phyloP scores from a whole-genome alignment of 1,140 invertebrate species.

The Oreohelix idahoensis region DNA sequence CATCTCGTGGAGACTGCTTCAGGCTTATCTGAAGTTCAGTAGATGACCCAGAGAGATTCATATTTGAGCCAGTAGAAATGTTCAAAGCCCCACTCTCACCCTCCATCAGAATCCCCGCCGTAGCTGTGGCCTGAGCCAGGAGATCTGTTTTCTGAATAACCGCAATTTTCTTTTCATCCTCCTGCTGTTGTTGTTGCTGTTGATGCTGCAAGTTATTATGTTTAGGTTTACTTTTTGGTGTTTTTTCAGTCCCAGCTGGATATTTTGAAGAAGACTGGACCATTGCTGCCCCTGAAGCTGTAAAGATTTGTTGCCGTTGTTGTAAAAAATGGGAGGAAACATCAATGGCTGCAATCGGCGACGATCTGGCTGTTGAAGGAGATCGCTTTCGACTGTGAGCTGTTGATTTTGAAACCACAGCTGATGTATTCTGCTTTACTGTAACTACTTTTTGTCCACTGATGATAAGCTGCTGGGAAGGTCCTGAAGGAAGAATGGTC shows the following conservation, averaged over 20 bases:
- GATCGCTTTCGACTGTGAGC: conserved; percentile 26
- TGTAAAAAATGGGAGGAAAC: conserved; percentile 10
- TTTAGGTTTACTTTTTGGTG: conserved; percentile 17
- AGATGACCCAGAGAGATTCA: conserved; percentile 32
- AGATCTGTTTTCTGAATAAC: conserved; percentile 21
- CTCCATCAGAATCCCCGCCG: conserved; percentile 36
- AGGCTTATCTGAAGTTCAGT: conserved; percentile 31
- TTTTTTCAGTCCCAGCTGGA: conserved; percentile 1
- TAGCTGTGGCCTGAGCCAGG: conserved; percentile 37
- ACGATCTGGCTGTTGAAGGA: conserved; percentile 22
- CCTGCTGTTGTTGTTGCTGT: not conserved
- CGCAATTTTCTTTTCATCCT: not conserved
- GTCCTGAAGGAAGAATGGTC: conserved; percentile 22
- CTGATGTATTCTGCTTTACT: not conserved
- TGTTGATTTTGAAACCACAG: not conserved
- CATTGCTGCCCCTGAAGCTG: not conserved
- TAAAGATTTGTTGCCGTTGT: conserved; percentile 9
- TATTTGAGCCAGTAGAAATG: conserved; percentile 13
- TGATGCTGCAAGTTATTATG: not conserved
- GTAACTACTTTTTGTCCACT: conserved; percentile 22
- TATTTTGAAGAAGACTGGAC: not conserved
- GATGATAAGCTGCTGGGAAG: conserved; percentile 31
- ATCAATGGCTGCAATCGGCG: conserved; percentile 24
- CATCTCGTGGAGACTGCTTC: conserved; percentile 32
- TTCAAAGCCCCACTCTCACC: conserved; percentile 2